Evolutionary conservation across 2,113 vertebrate genomes (phyloP).

Genomic region (Camelus dromedarius): DNA sequence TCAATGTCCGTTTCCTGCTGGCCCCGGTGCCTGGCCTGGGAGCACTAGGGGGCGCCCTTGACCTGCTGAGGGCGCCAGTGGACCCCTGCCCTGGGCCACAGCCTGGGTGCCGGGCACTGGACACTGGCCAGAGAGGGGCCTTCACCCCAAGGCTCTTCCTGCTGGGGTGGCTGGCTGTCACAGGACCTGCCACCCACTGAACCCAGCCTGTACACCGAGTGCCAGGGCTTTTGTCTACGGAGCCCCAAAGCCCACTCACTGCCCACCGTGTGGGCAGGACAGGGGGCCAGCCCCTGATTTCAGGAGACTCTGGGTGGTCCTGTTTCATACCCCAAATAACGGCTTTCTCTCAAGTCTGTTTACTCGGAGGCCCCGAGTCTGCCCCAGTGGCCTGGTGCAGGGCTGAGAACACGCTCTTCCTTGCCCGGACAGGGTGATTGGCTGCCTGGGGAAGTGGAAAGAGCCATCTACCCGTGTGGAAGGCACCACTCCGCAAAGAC

Average conservation of each 20-base stretch:
- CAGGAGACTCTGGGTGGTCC: background rate
- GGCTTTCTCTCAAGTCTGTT: background rate
- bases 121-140: background rate
- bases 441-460: background rate
- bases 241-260: background rate
- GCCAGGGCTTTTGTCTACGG: background rate
- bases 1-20: background rate
- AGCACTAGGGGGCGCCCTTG: constrained; percentile 70
- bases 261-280: background rate
- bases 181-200: background rate
- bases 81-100: background rate
- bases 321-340: background rate
- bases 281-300: background rate
- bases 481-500: background rate
- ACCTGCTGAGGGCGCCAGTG: fast-evolving
- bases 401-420: background rate
- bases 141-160: background rate
- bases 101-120: fast-evolving
- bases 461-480: background rate
- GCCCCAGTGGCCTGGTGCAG: background rate
- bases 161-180: background rate
- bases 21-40: background rate
- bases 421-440: background rate
- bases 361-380: background rate
- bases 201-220: background rate